phyloP scores from a whole-genome alignment of 2,797 vertebrate species.

The Scolopax rusticola region DNA sequence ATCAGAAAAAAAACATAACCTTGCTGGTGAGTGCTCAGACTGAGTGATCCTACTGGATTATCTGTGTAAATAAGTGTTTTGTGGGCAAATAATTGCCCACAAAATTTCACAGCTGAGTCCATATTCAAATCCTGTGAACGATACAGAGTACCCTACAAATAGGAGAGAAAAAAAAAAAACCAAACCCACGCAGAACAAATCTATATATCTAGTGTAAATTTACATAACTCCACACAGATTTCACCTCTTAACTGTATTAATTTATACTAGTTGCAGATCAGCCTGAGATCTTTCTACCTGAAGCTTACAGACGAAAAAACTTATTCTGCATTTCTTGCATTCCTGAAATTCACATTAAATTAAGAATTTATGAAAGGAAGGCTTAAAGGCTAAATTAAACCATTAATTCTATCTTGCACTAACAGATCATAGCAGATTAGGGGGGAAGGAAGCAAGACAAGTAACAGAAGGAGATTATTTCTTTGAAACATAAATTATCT shows the following conservation, averaged over 20 bases:
- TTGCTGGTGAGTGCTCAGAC: neutral
- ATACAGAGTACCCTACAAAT: neutral
- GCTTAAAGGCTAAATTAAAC: neutral
- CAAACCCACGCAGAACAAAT: neutral
- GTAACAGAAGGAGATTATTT: neutral
- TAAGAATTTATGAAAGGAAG: slow-evolving; percentile 25
- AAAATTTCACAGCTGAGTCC: neutral
- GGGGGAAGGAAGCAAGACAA: neutral
- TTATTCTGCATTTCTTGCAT: neutral
- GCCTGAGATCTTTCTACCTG: neutral
- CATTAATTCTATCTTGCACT: neutral
- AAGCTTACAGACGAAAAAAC: neutral
- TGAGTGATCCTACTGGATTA: neutral
- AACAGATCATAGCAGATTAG: neutral
- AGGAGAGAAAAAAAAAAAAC: neutral
- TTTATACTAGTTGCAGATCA: neutral
- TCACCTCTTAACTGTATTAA: neutral
- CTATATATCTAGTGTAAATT: neutral
- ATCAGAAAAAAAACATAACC: neutral
- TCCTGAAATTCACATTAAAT: neutral
- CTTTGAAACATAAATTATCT: neutral
- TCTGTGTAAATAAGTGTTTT: neutral
- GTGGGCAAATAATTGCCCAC: neutral
- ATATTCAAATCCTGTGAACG: neutral
- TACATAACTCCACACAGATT: neutral